phyloP scores from a whole-genome alignment of 2,113 vertebrate genomes.

The Antigone vipio region DNA sequence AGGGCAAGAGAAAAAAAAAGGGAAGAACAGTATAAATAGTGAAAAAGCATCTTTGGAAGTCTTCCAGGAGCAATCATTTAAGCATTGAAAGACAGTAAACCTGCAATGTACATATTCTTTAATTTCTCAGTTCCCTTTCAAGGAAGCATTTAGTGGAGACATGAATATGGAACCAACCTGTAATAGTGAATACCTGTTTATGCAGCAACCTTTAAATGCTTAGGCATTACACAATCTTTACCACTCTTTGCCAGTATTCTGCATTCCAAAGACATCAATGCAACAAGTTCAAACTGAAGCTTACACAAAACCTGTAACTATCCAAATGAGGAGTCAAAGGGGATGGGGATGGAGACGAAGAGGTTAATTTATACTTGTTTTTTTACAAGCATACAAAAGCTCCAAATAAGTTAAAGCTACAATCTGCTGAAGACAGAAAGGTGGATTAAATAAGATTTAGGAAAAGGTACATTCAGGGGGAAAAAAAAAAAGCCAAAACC shows the following conservation, averaged over 20 bases:
- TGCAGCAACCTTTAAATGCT: neutral
- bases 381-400: neutral
- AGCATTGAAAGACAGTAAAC: neutral
- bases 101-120: neutral
- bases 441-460: neutral
- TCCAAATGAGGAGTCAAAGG: neutral
- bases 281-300: neutral
- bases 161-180: neutral
- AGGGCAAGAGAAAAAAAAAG: too few species aligned
- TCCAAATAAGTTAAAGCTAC: neutral
- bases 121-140: neutral
- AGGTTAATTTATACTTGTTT: neutral
- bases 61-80: neutral
- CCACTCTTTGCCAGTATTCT: neutral
- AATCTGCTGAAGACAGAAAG: neutral
- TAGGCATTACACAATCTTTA: neutral
- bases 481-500: neutral
- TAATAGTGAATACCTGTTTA: neutral
- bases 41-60: neutral
- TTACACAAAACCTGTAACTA: neutral
- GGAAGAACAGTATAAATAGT: neutral
- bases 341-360: neutral
- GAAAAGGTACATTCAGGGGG: neutral
- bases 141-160: neutral
- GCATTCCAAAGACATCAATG: neutral